Evolutionary conservation across 2,113 vertebrate species (phyloP).

Genomic region (Pyrgilauda ruficollis): DNA sequence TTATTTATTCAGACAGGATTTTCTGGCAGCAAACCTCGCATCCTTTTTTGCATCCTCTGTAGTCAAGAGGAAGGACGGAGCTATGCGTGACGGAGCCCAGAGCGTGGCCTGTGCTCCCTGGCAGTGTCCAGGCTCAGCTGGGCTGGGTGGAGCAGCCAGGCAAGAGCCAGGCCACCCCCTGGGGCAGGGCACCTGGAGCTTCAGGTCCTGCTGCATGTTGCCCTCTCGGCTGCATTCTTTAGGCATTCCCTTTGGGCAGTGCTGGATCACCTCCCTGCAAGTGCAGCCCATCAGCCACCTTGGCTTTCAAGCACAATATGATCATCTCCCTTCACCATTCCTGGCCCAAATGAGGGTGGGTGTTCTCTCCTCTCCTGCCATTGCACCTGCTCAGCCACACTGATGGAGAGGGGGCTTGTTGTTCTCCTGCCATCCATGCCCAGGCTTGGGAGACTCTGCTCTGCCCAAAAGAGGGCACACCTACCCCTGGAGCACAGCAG

Average conservation of each 20-base stretch:
- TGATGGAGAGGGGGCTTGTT: background rate
- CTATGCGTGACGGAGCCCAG: background rate
- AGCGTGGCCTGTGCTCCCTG: accelerated
- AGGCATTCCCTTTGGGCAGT: background rate
- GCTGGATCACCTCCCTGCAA: background rate
- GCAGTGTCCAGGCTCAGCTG: background rate
- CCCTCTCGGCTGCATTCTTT: background rate
- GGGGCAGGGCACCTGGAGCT: too few species aligned
- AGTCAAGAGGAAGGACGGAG: background rate
- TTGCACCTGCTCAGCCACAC: background rate
- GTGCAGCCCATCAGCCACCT: background rate
- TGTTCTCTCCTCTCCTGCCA: background rate
- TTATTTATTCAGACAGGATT: conserved; percentile 8
- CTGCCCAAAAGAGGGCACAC: background rate
- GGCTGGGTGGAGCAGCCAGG: background rate
- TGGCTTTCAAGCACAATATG: background rate
- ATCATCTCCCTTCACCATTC: background rate
- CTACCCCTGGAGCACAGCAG: background rate
- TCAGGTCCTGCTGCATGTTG: background rate
- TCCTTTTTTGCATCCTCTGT: background rate
- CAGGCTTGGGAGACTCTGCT: background rate
- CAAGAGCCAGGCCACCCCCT: background rate
- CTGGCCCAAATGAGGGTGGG: background rate
- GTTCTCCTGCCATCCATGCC: accelerated
- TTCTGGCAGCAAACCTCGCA: background rate